Conservation (phyloP, 2,113 vertebrate genomes). For the Corythornis madagascariensis region DNA sequence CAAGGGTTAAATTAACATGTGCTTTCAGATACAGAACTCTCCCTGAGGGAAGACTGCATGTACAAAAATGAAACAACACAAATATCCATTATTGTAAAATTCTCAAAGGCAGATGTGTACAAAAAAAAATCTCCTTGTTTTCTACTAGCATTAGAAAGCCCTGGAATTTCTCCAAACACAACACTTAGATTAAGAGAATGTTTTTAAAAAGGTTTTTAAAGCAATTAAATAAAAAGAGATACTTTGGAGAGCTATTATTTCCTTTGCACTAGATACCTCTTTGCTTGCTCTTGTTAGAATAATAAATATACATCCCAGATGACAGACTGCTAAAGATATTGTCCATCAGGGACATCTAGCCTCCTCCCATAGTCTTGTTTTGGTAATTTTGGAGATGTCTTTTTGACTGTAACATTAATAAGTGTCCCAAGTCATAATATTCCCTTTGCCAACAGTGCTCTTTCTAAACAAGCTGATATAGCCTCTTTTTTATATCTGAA, state of each 20-base stretch:
- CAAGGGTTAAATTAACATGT: constrained; percentile 37
- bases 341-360: neutral
- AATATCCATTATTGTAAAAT: constrained; percentile 35
- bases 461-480: neutral
- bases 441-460: neutral
- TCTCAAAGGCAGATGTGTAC: constrained; percentile 10
- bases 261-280: neutral
- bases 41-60: constrained; percentile 35
- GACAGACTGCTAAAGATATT: neutral
- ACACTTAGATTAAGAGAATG: neutral
- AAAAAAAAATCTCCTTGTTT: neutral
- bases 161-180: constrained; percentile 39
- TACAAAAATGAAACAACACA: constrained; percentile 41
- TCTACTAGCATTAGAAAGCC: neutral
- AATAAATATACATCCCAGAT: neutral
- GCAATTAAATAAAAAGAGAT: neutral
- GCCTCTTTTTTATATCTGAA: neutral
- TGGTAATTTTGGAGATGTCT: neutral
- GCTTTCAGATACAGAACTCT: constrained; percentile 41
- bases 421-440: neutral
- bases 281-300: neutral
- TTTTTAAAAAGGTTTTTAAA: neutral
- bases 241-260: constrained; percentile 3
- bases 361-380: neutral
- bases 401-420: neutral